Evolutionary conservation across 2,113 vertebrate species (phyloP).

Genomic region (Vidua macroura): DNA sequence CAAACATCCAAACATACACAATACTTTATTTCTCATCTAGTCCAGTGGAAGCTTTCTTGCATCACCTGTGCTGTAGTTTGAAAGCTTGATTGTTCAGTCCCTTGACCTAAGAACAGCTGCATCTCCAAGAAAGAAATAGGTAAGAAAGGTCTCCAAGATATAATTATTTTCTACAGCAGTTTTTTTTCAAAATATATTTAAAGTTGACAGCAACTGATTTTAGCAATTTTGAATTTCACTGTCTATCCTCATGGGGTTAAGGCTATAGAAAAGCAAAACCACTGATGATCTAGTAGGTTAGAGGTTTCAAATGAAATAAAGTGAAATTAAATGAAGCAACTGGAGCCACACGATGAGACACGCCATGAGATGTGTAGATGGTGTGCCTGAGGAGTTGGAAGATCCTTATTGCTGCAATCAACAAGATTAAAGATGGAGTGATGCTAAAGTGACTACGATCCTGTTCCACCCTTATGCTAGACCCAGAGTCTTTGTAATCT

Average conservation of each 20-base stretch:
- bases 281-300: not conserved
- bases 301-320: not conserved
- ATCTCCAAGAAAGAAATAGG: not conserved
- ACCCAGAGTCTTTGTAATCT: not conserved
- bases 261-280: not conserved
- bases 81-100: not conserved
- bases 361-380: not conserved
- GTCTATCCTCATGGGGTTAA: not conserved
- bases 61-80: not conserved
- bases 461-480: not conserved
- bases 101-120: not conserved
- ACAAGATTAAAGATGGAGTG: not conserved
- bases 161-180: not conserved
- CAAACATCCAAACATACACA: accelerated
- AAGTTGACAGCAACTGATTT: not conserved
- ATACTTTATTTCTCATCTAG: not conserved
- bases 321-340: not conserved
- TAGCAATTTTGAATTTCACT: not conserved
- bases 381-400: not conserved
- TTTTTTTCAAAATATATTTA: not conserved
- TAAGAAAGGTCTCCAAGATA: not conserved
- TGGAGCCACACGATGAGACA: not conserved
- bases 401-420: not conserved
- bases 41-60: not conserved
- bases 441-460: not conserved